Base-by-base conservation (phyloP, 2,888 invertebrate species). In the Bombylius discolor region DNA sequence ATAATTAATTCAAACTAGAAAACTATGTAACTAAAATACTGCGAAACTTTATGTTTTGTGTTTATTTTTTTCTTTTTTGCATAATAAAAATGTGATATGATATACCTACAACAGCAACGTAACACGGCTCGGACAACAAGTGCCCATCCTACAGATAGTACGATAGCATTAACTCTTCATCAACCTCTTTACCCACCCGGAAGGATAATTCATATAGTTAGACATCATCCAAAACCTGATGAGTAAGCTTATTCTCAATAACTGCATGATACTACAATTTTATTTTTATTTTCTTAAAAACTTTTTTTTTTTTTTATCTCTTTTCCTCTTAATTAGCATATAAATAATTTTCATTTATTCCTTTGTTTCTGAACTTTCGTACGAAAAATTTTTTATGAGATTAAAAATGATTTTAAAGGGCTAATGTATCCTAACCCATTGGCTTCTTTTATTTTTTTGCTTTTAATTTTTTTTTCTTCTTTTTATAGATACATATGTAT, bases 151-250 rank as follows among this genome's bases (percentile, higher is more conserved):
- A 79, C 79, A 55, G 85, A 85, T 66, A 82, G 82, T 61, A 81
- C 83, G 61, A 87, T 89, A 67, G 87, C 89, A 56, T 78, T 90
- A 66, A 87, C 87, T 14, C 78, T 86, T 51, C 90, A 90, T 72
- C 83, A 85, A 66, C 89, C 89, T 1, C 77, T 92, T 51, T 91
- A 84, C 73, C 90, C 89, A 55, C 91, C 92, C 5, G 91, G 91
- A 8, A 80, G 82, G 66, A 89, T 91, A 63, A 87, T 92, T 59
- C 91, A 91, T 69, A 83, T 92, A 51, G 89, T 92, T 52, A 76
- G 90, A 57, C 89, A 88, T 72, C 90, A 91, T 77, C 87, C 89
- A 14, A 83, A 81, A 54, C 81, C 81, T 66, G 81, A 83, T 67
- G 83, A 85, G 88, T 88, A 76, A 82, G 85, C 82, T 56, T 53